phyloP scores from a whole-genome alignment of 1,140 invertebrate genomes.

The Drosophila hydei region DNA sequence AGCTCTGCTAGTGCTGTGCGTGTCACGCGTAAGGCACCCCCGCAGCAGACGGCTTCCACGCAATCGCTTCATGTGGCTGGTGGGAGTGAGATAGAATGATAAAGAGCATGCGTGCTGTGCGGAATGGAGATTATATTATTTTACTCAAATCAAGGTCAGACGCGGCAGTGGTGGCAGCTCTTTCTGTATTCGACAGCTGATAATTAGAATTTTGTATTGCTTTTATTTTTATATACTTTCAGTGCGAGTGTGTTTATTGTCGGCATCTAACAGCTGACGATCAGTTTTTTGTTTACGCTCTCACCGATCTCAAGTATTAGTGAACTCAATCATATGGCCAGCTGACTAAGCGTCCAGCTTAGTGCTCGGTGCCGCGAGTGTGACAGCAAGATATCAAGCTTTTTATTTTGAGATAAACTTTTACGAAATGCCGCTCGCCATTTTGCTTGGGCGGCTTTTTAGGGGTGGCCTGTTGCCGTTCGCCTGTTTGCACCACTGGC shows the following conservation, averaged over 20 bases:
- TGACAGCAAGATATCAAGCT: constrained; percentile 36
- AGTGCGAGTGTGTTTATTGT: constrained; percentile 3
- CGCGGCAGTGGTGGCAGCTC: not conserved
- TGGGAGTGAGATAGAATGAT: constrained; percentile 29
- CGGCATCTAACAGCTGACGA: constrained; percentile 60
- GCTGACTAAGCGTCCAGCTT: constrained; percentile 39
- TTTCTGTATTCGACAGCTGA: constrained; percentile 31
- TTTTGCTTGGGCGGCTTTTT: constrained; percentile 45
- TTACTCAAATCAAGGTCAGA: constrained; percentile 53
- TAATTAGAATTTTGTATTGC: constrained; percentile 24
- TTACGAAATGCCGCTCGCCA: constrained; percentile 13
- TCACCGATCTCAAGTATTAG: constrained; percentile 26
- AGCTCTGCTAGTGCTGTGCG: constrained; percentile 39
- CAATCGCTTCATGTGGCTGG: constrained; percentile 46
- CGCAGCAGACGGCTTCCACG: constrained; percentile 33
- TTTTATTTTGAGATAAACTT: constrained; percentile 52
- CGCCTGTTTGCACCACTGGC: constrained; percentile 7
- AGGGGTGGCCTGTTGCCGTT: constrained; percentile 70
- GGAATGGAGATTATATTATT: not conserved
- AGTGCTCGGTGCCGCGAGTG: not conserved
- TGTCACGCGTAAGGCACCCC: constrained; percentile 51
- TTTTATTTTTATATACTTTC: not conserved
- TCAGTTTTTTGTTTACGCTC: constrained; percentile 68
- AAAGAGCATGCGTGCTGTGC: constrained; percentile 27
- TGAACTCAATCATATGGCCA: constrained; percentile 36